Evolutionary conservation across 2,888 invertebrate genomes (phyloP), one percentile per base, ranked within the genome.

Genomic region (Acrocyrtus sp.): DNA sequence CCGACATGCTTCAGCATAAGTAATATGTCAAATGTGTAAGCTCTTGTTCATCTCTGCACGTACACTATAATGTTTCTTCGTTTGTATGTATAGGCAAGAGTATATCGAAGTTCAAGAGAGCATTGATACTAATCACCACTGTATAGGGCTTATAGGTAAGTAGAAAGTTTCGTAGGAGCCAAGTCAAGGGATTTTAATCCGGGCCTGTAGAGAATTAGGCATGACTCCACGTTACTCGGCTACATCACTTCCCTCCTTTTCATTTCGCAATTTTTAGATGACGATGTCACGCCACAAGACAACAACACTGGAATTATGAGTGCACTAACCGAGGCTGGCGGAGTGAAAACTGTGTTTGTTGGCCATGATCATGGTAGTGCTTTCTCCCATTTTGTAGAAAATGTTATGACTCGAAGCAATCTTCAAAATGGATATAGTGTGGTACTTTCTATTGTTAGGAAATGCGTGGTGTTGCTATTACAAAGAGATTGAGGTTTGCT

Each of bases 381-480:
- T 47, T 47, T 47, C 10, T 27, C 27, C n/a, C 8, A 45, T 26
- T 45, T 24, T 10, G 24, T 21, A 1, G 6, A 24, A 2, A 12
- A 26, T 1, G 12, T 24, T 26, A 39, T 5, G 22, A 21, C 6
- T 10, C 15, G 8, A 39, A 39, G 8, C 15, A 39, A 39, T 39
- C 15, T 6, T 39, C 39, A 39, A 10, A 6, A 15, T 10, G 8
- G 39, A 39, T 39, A 15, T 39, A 15, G 12, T 39, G 10, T 24
- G n/a, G n/a, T 53, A 17, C 10, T 12, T 53, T 53, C 5, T 12
- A 24, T 53, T 53, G 15, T 22, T 15, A 74, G 74, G 75, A 43
- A 69, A 70, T 54, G 76, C 69, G 8, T 76, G 76, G 76, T 76
- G 76, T 53, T 76, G 76, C 39, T 74, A 56, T 34, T 72, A 74